A percentile compares a stretch with the other conserved stretches of the same genome.
These are phyloP conservation scores for Idaea aversata DNA, from an alignment of 2,888 invertebrate species.

Conservation along the genomic window DNA sequence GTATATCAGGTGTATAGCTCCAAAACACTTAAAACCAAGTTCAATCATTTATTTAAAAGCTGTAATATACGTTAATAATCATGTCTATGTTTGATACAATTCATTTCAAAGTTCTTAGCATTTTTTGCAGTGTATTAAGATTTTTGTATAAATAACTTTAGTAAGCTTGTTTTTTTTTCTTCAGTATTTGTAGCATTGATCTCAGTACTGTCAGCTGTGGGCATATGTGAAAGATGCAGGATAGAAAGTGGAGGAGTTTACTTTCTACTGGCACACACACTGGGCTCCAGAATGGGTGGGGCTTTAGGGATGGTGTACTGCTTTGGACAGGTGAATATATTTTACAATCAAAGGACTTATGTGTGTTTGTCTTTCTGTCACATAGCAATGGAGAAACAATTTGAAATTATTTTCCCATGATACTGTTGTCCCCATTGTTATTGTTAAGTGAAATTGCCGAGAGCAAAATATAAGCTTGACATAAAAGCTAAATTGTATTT, in stretches of 20 bases:
- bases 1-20: too few species aligned
- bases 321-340: constrained; percentile 90
- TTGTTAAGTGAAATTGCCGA: not conserved
- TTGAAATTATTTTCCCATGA: not conserved
- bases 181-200: constrained; percentile 93
- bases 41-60: too few species aligned
- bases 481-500: not conserved
- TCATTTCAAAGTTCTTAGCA: not conserved
- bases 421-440: not conserved
- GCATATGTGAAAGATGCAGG: constrained; percentile 96
- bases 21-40: too few species aligned
- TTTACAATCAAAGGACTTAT: not conserved
- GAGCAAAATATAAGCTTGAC: not conserved
- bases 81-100: constrained; percentile 5
- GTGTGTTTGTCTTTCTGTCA: too few species aligned
- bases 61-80: not conserved
- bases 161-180: not conserved
- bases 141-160: not conserved
- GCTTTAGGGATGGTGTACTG: constrained; percentile 96
- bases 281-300: constrained; percentile 96
- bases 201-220: constrained; percentile 96
- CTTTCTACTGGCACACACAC: constrained; percentile 95
- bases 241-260: constrained; percentile 99
- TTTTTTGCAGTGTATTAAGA: constrained; percentile 4
- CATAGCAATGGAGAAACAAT: not conserved